Conservation (phyloP, 2,888 invertebrate species). For the Dyspetes luteomarginatus region DNA sequence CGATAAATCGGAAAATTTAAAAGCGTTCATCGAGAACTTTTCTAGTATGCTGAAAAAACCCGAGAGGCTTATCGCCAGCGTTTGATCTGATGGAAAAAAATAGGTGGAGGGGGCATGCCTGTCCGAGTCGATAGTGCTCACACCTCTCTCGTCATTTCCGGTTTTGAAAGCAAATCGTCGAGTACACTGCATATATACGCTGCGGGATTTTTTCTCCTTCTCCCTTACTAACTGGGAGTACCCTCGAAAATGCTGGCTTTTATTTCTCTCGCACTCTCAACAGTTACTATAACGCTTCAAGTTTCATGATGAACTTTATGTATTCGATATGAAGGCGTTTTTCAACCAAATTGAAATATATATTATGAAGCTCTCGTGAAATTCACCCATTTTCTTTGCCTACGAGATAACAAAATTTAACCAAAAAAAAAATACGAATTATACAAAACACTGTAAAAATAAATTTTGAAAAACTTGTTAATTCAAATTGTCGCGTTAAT, state of each 20-base stretch:
- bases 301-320: constrained; percentile 64
- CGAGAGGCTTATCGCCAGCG: not conserved
- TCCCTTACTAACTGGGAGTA: not conserved
- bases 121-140: not conserved
- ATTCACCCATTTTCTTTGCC: too few relatives aligned
- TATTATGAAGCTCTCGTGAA: too few relatives aligned
- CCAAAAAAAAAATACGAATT: too few relatives aligned
- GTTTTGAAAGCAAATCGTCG: constrained; percentile 15
- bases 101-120: too few relatives aligned
- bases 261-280: not conserved
- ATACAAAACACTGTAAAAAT: not conserved
- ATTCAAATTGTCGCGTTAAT: too few relatives aligned
- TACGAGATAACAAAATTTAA: not conserved
- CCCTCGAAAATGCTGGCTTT: not conserved
- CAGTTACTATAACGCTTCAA: constrained; percentile 64
- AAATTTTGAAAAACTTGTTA: too few relatives aligned
- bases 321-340: constrained; percentile 55
- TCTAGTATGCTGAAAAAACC: too few relatives aligned
- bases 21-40: not conserved
- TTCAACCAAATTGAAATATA: too few relatives aligned
- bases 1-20: not conserved
- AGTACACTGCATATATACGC: constrained; percentile 2
- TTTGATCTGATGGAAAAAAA: not conserved
- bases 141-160: constrained; percentile 32
- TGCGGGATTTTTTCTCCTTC: not conserved